Conservation (phyloP, 2,797 vertebrate species). For the Eulemur albifrons region DNA sequence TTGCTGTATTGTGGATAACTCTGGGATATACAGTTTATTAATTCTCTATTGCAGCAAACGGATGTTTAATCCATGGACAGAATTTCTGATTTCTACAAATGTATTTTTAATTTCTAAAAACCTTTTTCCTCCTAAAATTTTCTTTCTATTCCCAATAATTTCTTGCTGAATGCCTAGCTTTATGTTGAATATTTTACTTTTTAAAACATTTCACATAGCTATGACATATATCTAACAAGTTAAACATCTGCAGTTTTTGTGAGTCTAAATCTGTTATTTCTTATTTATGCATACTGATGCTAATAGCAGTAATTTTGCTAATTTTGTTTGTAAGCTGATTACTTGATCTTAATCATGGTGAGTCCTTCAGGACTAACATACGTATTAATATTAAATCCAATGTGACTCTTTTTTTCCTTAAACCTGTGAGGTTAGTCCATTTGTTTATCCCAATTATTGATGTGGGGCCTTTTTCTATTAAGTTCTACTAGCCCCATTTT, state of each 20-base stretch:
- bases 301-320: slow-evolving; percentile 66
- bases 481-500: neutral
- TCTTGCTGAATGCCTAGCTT: slow-evolving; percentile 39
- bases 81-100: slow-evolving; percentile 41
- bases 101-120: slow-evolving; percentile 31
- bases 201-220: slow-evolving; percentile 27
- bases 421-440: slow-evolving; percentile 16
- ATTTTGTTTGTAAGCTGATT: slow-evolving; percentile 68
- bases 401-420: neutral
- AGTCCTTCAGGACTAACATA: slow-evolving; percentile 39
- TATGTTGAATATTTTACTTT: slow-evolving; percentile 47
- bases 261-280: slow-evolving; percentile 63
- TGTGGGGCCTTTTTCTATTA: neutral
- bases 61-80: neutral
- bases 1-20: neutral
- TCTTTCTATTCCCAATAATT: slow-evolving; percentile 25
- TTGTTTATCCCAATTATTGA: neutral
- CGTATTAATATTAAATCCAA: slow-evolving; percentile 55
- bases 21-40: neutral
- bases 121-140: neutral
- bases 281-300: slow-evolving; percentile 52
- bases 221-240: slow-evolving; percentile 46
- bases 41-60: neutral
- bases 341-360: slow-evolving; percentile 57
- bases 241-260: slow-evolving; percentile 60